Conservation (phyloP, 2,113 vertebrate genomes). For the Steatornis caripensis region DNA sequence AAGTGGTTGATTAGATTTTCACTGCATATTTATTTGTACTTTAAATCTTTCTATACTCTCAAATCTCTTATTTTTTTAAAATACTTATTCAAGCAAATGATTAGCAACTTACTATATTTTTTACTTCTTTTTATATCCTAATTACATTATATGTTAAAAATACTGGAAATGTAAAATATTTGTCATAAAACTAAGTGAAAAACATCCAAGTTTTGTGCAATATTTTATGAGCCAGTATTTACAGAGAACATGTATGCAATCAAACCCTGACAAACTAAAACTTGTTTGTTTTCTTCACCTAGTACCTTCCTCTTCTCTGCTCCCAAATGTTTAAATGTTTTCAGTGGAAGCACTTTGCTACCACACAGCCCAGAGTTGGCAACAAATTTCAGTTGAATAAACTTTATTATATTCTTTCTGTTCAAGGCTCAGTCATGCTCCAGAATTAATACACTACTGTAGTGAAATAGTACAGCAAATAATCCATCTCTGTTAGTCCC, state of each 20-base stretch:
- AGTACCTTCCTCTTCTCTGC: rapidly evolving
- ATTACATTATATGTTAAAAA: neutral
- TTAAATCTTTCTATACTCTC: neutral
- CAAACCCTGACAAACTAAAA: neutral
- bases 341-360: neutral
- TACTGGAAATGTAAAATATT: neutral
- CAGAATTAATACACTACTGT: neutral
- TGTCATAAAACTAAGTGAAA: neutral
- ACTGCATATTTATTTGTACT: neutral
- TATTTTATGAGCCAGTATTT: neutral
- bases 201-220: neutral
- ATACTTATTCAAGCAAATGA: neutral
- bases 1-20: neutral
- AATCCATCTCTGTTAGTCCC: neutral
- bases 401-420: neutral
- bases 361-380: neutral
- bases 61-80: too few relatives aligned
- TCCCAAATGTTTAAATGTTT: neutral
- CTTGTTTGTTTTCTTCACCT: neutral
- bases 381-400: neutral
- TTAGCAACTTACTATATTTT: neutral
- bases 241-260: neutral
- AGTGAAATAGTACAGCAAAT: neutral
- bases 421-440: neutral
- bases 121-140: neutral